Base-by-base conservation (phyloP, 2,797 vertebrate genomes). In the Scarus forsteni region DNA sequence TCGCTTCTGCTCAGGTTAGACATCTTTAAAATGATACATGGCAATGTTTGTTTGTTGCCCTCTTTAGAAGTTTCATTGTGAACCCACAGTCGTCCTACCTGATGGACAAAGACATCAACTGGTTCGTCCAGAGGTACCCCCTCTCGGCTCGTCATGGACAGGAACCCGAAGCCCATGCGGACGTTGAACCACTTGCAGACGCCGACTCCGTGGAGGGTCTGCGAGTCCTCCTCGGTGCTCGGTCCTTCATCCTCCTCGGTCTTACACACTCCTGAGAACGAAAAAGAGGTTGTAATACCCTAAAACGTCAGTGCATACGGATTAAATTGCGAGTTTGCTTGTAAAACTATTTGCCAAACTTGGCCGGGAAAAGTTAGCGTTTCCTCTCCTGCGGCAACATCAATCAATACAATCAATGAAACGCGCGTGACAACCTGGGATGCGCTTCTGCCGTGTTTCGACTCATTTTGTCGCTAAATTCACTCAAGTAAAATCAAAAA, bases 131-230 rank as follows among this genome's bases (percentile, higher is more conserved):
- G 95, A 3, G 94, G 93, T 13, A 92, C 90, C 68, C 96, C 97
- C 40, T 98, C 96, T 58, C 94, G 93, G 90, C 78, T 92, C 83
- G 95, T 99, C 98, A 99, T 99, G 90, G 98, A 97, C 87, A 99
- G 95, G 92, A 99, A 99, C 18, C 98, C 98, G 90, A 99, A 99
- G 45, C 98, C 98, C 97, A 99, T 99, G 88, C 97, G 95, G 72
- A 98, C 97, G 66, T 99, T 99, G 93, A 99, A 99, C 98, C 98
- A 99, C 64, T 99, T 99, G 79, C 98, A 99, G 87, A 96, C 91
- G 40, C 98, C 98, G 56, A 93, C 90, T 34, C 97, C 98, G 51
- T 91, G 92, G 79, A 95, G 89, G 0, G 93, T 92, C 83, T 94
- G 95, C 0, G 92, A 81, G 5, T 96, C 96, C 71, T 93, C 92